Base-by-base conservation (phyloP, 2,888 invertebrate genomes). In the Saturnia pavonia region DNA sequence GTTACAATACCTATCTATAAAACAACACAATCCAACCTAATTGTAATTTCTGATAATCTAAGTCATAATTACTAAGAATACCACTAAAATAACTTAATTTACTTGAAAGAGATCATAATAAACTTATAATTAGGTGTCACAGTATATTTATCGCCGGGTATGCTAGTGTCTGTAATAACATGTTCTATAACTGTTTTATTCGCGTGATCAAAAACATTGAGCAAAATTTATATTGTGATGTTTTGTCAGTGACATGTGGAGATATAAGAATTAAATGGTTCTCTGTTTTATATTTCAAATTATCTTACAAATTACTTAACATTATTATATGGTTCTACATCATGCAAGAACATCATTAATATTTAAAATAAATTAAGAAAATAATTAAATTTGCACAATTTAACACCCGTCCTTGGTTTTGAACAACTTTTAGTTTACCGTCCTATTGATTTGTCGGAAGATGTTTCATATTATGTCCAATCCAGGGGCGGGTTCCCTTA, bases 41-140 rank as follows among this genome's bases (percentile, higher is more conserved):
- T 80, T 74, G 80, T 81, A 77, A 76, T 74, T 78, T 79, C 80
- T 80, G 79, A 77, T 78, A 40, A 78, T 77, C 78, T 79, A 81
- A 81, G 73, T 70, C 68, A 72, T 80, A 78, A 77, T n/a, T n/a
- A 78, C 79, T 76, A 75, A 82, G 74, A 72, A 81, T 88, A 87
- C 82, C 40, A 80, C 81, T 84, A 90, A 90, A 85, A 87, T 87
- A 88, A 87, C 87, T 88, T 88, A 91, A 88, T 87, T 87, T 88
- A 91, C 85, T 85, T 88, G 91, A 92, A 93, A 91, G 94, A 94
- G 94, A 94, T 94, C 94, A 94, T 93, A 91, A 91, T 90, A 89
- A 88, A 90, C 92, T 93, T 94, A 94, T 80, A 91, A 87, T 84
- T 89, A 90, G 88, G 88, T 88, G 91, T 91, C 91, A 90, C 89